These are phyloP conservation scores for Galaxea fascicularis DNA, from an alignment of 92 coral and sea anemone species.

Conservation along the genomic window DNA sequence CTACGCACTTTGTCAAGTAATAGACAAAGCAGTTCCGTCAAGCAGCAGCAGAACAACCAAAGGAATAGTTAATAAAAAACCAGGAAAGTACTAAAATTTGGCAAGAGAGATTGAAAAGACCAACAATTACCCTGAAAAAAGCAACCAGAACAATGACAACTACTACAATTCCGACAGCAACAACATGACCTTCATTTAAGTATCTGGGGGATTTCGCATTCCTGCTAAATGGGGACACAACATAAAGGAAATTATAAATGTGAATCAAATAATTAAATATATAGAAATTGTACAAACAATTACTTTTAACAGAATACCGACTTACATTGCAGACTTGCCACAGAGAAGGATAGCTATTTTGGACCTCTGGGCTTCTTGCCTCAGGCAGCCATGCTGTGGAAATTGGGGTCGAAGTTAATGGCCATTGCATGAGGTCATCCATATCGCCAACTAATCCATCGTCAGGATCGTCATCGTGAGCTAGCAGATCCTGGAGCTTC, in stretches of 20 bases:
- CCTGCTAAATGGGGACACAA: too few relatives aligned
- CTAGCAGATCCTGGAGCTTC: neutral
- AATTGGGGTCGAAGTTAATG: neutral
- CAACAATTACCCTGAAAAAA: too few relatives aligned
- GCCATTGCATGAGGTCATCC: neutral
- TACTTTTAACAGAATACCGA: neutral
- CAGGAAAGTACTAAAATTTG: too few relatives aligned
- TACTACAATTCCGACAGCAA: too few relatives aligned
- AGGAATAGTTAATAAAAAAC: too few relatives aligned
- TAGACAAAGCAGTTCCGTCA: too few relatives aligned
- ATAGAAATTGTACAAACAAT: neutral
- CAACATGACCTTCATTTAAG: too few relatives aligned
- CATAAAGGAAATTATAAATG: neutral
- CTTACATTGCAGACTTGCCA: neutral
- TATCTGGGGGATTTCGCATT: too few relatives aligned
- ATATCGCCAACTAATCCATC: too few relatives aligned
- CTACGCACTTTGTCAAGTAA: neutral
- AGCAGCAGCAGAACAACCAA: too few relatives aligned
- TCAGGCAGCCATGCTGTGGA: neutral
- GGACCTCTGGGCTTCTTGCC: slow-evolving; percentile 9
- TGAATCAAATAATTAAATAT: neutral
- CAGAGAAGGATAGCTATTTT: neutral
- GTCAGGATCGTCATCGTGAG: neutral
- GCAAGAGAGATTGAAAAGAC: too few relatives aligned
- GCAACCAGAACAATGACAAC: too few relatives aligned